phyloP scores from a whole-genome alignment of 2,888 invertebrate genomes.

The Scotopteryx bipunctaria region DNA sequence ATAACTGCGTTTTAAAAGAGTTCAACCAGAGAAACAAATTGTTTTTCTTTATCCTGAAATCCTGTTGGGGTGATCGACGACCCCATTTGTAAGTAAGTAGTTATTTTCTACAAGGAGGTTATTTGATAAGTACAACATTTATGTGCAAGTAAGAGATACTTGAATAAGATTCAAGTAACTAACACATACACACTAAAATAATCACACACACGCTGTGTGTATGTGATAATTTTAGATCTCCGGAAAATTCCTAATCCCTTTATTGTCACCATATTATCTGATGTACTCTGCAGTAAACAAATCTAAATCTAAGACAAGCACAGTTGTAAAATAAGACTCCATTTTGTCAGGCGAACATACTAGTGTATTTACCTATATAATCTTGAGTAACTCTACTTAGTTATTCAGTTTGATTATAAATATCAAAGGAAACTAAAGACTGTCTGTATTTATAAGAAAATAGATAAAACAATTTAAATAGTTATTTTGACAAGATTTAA shows the following conservation, averaged over 20 bases:
- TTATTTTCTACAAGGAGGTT: no score
- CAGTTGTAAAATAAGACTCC: conserved; percentile 19
- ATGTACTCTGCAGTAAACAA: conserved; percentile 20
- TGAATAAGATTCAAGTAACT: no score
- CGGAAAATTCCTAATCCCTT: conserved; percentile 21
- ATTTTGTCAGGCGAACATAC: background rate
- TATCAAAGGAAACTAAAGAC: conserved; percentile 16
- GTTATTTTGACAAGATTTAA: conserved; percentile 7
- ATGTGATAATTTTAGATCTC: no score
- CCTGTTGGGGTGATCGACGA: no score
- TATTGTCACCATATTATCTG: conserved; percentile 12
- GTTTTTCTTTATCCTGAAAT: no score
- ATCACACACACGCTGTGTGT: no score
- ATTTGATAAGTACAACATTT: no score
- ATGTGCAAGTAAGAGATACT: no score
- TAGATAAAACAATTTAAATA: background rate
- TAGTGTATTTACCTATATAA: conserved; percentile 22
- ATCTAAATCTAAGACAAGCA: conserved; percentile 22
- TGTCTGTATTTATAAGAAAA: conserved; percentile 1
- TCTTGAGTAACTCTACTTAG: background rate
- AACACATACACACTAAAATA: no score
- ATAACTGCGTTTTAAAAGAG: no score
- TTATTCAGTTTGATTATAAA: conserved; percentile 14
- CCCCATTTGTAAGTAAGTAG: no score
- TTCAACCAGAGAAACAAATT: no score